Evolutionary conservation across 2,113 vertebrate species (phyloP), one percentile per base, ranked within the genome.

Genomic region (Propithecus coquereli): DNA sequence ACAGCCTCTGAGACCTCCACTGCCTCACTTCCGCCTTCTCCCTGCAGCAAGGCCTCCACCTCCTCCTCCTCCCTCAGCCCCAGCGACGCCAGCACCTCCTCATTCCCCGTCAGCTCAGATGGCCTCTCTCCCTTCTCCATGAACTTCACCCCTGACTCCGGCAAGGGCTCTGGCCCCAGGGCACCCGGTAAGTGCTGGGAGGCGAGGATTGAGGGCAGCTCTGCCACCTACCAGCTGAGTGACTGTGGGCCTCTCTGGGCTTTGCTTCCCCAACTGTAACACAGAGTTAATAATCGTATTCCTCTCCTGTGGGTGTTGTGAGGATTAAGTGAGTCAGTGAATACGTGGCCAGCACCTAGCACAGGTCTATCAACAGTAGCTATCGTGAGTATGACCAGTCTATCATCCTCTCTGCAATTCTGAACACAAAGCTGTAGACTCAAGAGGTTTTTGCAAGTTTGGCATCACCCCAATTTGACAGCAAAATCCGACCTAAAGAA

Each of bases 21-120:
- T 7, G 32, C 65, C 91, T 97, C 20, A 90, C 66, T 70, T 63
- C 30, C 86, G 30, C 32, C 74, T 81, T 89, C 94, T 86, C 94
- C 61, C 92, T 88, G 90, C 96, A 99, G 99, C 91, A 98, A 98
- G 71, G 96, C 97, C n/a, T 98, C 98, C 20, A 25, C 94, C 68
- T 93, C 86, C 66, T 76, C n/a, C 40, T 93, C 93, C 40, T 95
- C 96, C 30, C 63, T 77, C 71, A 96, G 92, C 68, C 96, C 89
- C 81, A 91, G 71, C 0, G 52, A 93, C n/a, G 95, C 96, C 68
- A 83, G 94, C 91, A 98, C 97, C 91, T 98, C 96, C 59, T 99
- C 98, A 27, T 18, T 98, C 40, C 98, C 95, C 0, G 73, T 98
- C 92, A 99, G 98, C 94, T 99, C 99, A 27, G 98, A 98, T 45